Base-by-base conservation (phyloP, 2,797 vertebrate genomes). In the Cirrhinus molitorella region DNA sequence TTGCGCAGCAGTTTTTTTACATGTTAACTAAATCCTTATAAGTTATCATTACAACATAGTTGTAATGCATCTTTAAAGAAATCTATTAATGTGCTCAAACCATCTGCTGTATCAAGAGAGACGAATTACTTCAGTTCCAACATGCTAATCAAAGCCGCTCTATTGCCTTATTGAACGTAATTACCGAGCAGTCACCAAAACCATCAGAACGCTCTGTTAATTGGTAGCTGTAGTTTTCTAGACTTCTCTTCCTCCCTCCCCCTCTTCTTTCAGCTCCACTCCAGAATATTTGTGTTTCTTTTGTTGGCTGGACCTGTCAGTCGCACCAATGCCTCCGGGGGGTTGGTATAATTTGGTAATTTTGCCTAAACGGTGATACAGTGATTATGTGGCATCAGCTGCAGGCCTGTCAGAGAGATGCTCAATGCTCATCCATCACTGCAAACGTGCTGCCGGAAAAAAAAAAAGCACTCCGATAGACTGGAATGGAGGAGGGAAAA, bases 381-480 rank as follows among this genome's bases (percentile, higher is more conserved):
- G 94, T 95, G 95, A 95, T 96, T 96, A 95, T 95, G 93, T 95
- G 94, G 93, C 95, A 94, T 96, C 95, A 95, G 95, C 94, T 95
- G 95, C 94, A 90, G 88, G 85, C 91, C 92, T 96, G 95, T 94
- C 95, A 92, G 91, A 85, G 89, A 90, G 91, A 94, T 71, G 88
- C 89, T 94, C 92, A 92, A 88, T 11, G 90, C 92, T 94, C 94
- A 96, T 96, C 94, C 93, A 95, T 96, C 95, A 95, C 89, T 67
- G 55, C 67, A 70, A 87, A 88, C 74, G 85, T 88, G 53, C 66
- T 79, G 51, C 71, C 55, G 66, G 67, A 19, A 16, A 72, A 25
- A 72, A 25, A 14, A 28, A 51, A 43, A 21, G 28, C 73, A 87
- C 91, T 87, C 12, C 4, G 23, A 92, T 79, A 57, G 47, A 93